Evolutionary conservation across 2,113 vertebrate genomes (phyloP).

Genomic region (Neotoma lepida): DNA sequence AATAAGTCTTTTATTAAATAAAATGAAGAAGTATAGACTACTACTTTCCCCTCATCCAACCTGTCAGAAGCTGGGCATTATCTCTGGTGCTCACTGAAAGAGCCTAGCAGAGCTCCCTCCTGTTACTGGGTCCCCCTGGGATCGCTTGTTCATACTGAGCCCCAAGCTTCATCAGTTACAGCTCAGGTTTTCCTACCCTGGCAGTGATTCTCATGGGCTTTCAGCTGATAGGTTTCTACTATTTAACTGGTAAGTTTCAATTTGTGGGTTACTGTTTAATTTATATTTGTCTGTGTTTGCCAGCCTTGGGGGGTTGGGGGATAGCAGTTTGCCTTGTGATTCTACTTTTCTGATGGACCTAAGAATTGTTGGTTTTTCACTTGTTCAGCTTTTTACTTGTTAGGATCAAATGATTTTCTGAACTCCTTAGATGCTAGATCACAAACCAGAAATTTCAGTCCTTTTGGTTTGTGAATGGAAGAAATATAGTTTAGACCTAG

Average conservation of each 20-base stretch:
- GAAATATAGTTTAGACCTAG: conserved; percentile 5
- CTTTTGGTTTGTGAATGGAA: not conserved
- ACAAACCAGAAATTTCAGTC: not conserved
- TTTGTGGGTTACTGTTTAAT: not conserved
- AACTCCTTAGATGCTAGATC: not conserved
- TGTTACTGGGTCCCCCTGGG: not conserved
- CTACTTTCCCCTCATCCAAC: not conserved
- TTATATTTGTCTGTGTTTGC: not conserved
- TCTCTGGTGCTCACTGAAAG: not conserved
- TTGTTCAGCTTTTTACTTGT: conserved; percentile 8
- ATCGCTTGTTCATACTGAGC: not conserved
- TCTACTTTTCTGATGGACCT: not conserved
- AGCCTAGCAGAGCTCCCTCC: not conserved
- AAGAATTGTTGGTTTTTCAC: not conserved
- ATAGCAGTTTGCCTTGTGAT: not conserved
- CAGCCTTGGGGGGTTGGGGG: too few relatives aligned
- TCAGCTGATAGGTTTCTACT: not conserved
- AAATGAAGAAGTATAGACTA: not conserved
- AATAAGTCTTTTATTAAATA: not conserved
- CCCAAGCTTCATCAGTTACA: not conserved
- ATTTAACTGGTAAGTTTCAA: not conserved
- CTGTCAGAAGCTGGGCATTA: not conserved
- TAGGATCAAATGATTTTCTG: not conserved
- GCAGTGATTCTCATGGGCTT: not conserved
- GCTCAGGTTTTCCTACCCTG: not conserved